phyloP scores from a whole-genome alignment of 64 coral and sea anemone genomes.

The Montipora capricornis region DNA sequence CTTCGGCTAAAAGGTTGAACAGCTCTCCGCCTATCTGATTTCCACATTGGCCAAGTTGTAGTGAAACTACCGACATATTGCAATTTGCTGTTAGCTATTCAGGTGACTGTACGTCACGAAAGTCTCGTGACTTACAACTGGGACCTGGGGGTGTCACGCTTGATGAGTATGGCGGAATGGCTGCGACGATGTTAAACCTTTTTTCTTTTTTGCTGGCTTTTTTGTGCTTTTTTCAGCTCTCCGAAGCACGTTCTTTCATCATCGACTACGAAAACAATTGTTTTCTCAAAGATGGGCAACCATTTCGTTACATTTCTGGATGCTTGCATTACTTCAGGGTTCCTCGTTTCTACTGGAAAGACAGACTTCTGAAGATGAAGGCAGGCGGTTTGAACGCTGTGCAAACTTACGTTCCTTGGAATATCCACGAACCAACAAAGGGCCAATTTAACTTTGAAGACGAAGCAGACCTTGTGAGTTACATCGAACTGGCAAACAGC shows the following conservation, averaged over 20 bases:
- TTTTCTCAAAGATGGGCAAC: constrained; percentile 95
- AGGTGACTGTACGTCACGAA: no score
- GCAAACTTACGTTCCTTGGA: constrained; percentile 96
- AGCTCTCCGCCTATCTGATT: constrained; percentile 98
- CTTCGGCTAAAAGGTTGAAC: constrained; percentile 81
- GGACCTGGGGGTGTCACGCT: no score
- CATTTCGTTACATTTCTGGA: constrained; percentile 96
- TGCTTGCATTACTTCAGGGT: constrained; percentile 95
- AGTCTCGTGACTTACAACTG: no score
- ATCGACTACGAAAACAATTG: constrained; percentile 92
- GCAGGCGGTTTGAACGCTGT: constrained; percentile 94
- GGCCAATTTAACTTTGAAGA: constrained; percentile 96
- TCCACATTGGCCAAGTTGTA: constrained; percentile 98
- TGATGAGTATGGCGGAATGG: no score
- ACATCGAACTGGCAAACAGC: constrained; percentile 78
- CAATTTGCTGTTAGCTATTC: no score
- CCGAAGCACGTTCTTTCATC: constrained; percentile 70
- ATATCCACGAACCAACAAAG: constrained; percentile 83
- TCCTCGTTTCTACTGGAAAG: constrained; percentile 95
- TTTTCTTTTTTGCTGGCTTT: background rate
- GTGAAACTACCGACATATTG: constrained; percentile 90
- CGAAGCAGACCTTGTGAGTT: constrained; percentile 90
- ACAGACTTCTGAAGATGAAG: constrained; percentile 92
- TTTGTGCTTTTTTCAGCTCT: background rate
- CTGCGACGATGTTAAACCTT: background rate